Evolutionary conservation across 2,113 vertebrate genomes (phyloP).

Genomic region (Takifugu bimaculatus): DNA sequence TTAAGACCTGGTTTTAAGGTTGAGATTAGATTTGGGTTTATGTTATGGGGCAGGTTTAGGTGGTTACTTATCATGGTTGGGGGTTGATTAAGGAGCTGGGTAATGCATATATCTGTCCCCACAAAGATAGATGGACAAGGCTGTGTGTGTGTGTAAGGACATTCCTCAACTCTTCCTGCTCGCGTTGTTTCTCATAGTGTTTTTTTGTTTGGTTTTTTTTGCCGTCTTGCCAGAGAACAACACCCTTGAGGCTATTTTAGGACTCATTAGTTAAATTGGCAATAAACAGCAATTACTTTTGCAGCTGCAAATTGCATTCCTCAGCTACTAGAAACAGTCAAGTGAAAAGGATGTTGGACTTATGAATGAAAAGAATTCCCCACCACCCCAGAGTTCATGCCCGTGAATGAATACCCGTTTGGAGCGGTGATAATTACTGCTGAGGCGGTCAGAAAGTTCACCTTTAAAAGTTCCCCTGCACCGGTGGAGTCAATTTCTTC

Average conservation of each 20-base stretch:
- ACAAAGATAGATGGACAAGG: neutral
- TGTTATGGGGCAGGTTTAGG: no score
- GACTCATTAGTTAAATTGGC: conserved; percentile 80
- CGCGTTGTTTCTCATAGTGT: conserved; percentile 26
- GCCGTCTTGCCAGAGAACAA: conserved; percentile 57
- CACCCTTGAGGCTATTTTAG: conserved; percentile 71
- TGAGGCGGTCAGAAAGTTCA: conserved; percentile 48
- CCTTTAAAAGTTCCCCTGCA: conserved; percentile 48
- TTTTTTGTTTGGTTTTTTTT: conserved; percentile 22
- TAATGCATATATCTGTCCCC: no score
- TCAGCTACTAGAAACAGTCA: conserved; percentile 42
- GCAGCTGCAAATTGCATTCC: conserved; percentile 66
- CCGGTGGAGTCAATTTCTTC: conserved; percentile 55
- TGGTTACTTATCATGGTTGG: no score
- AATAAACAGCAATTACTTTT: conserved; percentile 77
- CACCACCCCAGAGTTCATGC: conserved; percentile 41
- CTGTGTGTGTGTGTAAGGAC: neutral
- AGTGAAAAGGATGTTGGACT: conserved; percentile 24
- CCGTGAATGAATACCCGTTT: conserved; percentile 18
- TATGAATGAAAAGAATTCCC: conserved; percentile 50
- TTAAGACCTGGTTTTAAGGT: no score
- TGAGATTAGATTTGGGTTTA: no score
- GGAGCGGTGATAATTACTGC: conserved; percentile 66
- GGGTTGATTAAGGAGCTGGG: no score
- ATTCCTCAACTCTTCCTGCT: conserved; percentile 25